Evolutionary conservation across 2,797 vertebrate species (phyloP).

Genomic region (Euthynnus affinis): DNA sequence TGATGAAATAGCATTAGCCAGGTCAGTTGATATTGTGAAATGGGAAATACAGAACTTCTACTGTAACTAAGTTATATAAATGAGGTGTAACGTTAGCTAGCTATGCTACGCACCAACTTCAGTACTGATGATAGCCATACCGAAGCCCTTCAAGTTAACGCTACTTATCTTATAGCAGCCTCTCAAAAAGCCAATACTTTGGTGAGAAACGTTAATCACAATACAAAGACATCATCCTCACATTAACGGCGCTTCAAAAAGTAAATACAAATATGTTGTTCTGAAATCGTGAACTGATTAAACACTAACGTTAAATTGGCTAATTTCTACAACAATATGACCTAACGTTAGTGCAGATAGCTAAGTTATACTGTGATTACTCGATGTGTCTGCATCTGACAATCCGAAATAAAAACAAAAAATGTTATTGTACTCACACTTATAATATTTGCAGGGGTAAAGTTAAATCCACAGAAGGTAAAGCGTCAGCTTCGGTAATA

Average conservation of each 20-base stretch:
- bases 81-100: background rate
- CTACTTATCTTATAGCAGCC: background rate
- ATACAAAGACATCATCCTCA: background rate
- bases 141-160: slow-evolving; percentile 8
- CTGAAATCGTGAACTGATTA: no score
- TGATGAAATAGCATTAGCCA: background rate
- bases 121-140: background rate
- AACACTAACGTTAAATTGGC: slow-evolving; percentile 1
- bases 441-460: background rate
- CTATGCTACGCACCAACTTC: slow-evolving; percentile 36
- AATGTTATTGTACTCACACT: slow-evolving; percentile 46
- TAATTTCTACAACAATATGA: slow-evolving; percentile 6
- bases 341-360: background rate
- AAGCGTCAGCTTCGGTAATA: background rate
- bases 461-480: slow-evolving; percentile 30
- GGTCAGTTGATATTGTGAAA: background rate
- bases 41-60: background rate
- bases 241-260: background rate
- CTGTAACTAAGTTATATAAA: background rate
- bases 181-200: background rate
- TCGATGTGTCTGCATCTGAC: background rate
- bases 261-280: background rate
- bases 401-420: background rate
- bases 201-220: background rate
- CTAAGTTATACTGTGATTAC: background rate